These are phyloP conservation scores for Frieseomelitta varia DNA, from an alignment of 1,140 invertebrate genomes.

Conservation along the genomic window DNA sequence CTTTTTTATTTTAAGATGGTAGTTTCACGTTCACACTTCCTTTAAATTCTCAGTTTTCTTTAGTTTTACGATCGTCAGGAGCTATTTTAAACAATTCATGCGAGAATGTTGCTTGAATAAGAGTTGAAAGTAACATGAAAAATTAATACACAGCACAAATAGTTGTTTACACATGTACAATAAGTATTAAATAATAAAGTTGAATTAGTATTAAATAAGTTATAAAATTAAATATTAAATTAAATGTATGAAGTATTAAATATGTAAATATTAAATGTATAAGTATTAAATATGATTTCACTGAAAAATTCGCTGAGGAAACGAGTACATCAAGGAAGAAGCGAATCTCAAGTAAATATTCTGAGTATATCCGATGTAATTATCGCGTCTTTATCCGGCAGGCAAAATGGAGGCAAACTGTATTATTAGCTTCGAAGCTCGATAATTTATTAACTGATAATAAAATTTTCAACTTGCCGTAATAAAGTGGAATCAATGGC, in stretches of 20 bases:
- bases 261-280: too few species aligned
- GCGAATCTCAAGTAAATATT: not conserved
- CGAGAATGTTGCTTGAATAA: not conserved
- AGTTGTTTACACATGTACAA: too few species aligned
- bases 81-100: not conserved
- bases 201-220: too few species aligned
- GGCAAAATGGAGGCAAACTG: not conserved
- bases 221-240: too few species aligned
- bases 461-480: not conserved
- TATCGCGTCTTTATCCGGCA: constrained; percentile 14
- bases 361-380: constrained; percentile 17
- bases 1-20: too few species aligned
- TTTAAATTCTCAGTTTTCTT: not conserved
- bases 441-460: constrained; percentile 20
- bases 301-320: too few species aligned
- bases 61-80: not conserved
- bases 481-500: not conserved
- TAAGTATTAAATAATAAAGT: too few species aligned
- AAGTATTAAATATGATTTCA: too few species aligned
- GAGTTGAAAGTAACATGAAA: too few species aligned
- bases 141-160: too few species aligned
- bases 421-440: constrained; percentile 12
- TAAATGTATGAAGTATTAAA: too few species aligned
- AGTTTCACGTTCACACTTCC: not conserved
- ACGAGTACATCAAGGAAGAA: not conserved